Evolutionary conservation across 2,888 invertebrate genomes (phyloP).

Genomic region (Microplitis deprimator): DNA sequence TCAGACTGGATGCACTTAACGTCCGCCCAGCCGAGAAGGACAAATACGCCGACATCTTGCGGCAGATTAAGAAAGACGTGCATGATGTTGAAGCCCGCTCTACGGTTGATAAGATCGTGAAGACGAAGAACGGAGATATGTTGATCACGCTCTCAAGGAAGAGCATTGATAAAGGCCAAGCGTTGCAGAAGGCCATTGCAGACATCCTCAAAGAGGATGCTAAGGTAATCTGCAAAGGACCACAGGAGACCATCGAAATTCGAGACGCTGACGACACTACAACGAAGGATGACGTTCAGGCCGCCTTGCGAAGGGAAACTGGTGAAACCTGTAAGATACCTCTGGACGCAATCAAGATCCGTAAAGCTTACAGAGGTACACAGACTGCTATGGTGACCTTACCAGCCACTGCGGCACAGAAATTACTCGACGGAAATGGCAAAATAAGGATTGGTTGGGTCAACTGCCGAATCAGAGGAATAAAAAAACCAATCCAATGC

Average conservation of each 20-base stretch:
- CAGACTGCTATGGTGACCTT: conserved; percentile 38
- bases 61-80: conserved; percentile 28
- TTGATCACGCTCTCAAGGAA: conserved; percentile 27
- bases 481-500: conserved; percentile 33
- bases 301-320: conserved; percentile 1
- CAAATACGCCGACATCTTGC: conserved; percentile 41
- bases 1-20: conserved; percentile 37
- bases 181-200: conserved; percentile 19
- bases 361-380: conserved; percentile 40
- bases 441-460: conserved; percentile 45
- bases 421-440: neutral
- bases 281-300: conserved; percentile 39
- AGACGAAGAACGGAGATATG: conserved; percentile 32
- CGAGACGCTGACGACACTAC: conserved; percentile 43
- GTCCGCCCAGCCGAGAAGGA: conserved; percentile 33
- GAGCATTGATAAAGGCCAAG: conserved; percentile 18
- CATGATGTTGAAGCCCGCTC: conserved; percentile 23
- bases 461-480: conserved; percentile 37
- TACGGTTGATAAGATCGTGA: conserved; percentile 33
- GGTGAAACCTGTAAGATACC: conserved; percentile 16
- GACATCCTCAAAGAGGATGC: conserved; percentile 33
- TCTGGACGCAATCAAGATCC: conserved; percentile 18
- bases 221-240: conserved; percentile 37
- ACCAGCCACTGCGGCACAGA: conserved; percentile 28
- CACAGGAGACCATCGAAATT: conserved; percentile 41